These are phyloP conservation scores for Orthosia incerta DNA, from an alignment of 2,888 invertebrate genomes.

Conservation along the genomic window DNA sequence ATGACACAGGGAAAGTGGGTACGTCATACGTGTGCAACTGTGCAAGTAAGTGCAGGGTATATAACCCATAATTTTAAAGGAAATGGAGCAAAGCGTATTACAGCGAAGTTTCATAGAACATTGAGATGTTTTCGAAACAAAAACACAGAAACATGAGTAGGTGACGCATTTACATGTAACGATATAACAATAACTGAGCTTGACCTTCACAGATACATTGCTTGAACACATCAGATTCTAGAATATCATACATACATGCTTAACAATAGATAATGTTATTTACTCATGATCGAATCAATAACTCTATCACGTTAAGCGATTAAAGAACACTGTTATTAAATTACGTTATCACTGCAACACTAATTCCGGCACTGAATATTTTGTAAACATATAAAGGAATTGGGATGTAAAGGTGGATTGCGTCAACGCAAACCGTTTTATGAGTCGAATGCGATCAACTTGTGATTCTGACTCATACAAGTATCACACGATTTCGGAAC, in stretches of 20 bases:
- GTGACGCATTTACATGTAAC: slow-evolving; percentile 65
- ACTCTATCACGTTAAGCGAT: slow-evolving; percentile 42
- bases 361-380: slow-evolving; percentile 50
- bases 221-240: slow-evolving; percentile 74
- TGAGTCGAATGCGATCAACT: slow-evolving; percentile 64
- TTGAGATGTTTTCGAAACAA: slow-evolving; percentile 51
- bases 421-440: slow-evolving; percentile 67
- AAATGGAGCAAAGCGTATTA: slow-evolving; percentile 80
- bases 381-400: slow-evolving; percentile 50
- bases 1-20: slow-evolving; percentile 79
- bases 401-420: slow-evolving; percentile 60
- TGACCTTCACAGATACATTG: slow-evolving; percentile 81
- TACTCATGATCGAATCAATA: slow-evolving; percentile 64
- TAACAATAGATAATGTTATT: slow-evolving; percentile 59
- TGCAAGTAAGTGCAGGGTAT: slow-evolving; percentile 75
- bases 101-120: slow-evolving; percentile 71
- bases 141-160: slow-evolving; percentile 49
- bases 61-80: slow-evolving; percentile 78
- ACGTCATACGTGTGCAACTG: slow-evolving; percentile 65
- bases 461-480: slow-evolving; percentile 70
- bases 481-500: slow-evolving; percentile 65
- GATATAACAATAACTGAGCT: slow-evolving; percentile 76
- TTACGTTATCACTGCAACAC: slow-evolving; percentile 58
- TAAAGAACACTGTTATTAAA: slow-evolving; percentile 60
- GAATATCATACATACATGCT: slow-evolving; percentile 67